A percentile compares a stretch with the other conserved stretches of the same genome.
Conservation (phyloP, 2,113 vertebrate genomes). For the Aythya baeri region DNA sequence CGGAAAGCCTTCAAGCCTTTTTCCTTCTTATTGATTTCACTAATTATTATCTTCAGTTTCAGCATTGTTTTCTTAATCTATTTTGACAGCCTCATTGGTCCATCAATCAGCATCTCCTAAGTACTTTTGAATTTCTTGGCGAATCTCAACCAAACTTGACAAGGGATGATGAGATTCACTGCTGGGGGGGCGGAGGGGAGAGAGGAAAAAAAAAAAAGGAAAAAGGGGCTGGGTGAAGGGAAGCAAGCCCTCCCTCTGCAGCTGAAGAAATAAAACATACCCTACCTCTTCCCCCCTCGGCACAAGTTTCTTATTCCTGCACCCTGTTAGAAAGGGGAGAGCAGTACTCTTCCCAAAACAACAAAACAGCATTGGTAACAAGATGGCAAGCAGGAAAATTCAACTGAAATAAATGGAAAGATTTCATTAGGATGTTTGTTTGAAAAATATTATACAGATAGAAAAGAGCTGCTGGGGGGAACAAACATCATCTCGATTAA, state of each 20-base stretch:
- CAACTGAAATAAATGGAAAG: background rate
- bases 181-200: background rate
- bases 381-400: background rate
- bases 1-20: constrained; percentile 13
- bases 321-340: background rate
- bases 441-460: background rate
- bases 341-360: fast-evolving
- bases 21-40: background rate
- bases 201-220: background rate
- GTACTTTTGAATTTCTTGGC: constrained; percentile 11
- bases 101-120: constrained; percentile 38
- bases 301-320: background rate
- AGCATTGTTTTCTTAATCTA: constrained; percentile 31
- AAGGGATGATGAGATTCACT: background rate
- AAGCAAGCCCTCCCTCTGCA: background rate
- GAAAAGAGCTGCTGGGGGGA: background rate
- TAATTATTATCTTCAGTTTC: constrained; percentile 34
- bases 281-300: background rate
- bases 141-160: constrained; percentile 35
- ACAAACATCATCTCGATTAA: background rate
- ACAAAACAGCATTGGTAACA: background rate
- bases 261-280: background rate
- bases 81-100: constrained; percentile 49
- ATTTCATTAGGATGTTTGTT: background rate
- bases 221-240: background rate